A percentile compares a stretch with the other conserved stretches of the same genome.
phyloP scores from a whole-genome alignment of 2,888 invertebrate species.

The Pelosia muscerda region DNA sequence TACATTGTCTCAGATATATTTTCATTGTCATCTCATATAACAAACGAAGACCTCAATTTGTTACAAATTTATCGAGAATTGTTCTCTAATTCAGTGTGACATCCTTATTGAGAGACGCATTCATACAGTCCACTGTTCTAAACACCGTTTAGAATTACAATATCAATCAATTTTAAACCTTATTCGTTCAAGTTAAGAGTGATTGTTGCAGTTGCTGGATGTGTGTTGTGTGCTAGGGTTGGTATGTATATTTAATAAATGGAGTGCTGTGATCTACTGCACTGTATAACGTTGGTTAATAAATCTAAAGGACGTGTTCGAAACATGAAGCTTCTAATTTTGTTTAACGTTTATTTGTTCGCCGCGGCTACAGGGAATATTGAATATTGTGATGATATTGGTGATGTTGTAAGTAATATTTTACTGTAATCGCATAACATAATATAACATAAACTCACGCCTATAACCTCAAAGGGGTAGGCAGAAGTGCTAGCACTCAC shows the following conservation, averaged over 20 bases:
- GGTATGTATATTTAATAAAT: constrained; percentile 45
- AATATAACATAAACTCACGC: no score
- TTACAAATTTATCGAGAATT: constrained; percentile 52
- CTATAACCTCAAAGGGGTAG: no score
- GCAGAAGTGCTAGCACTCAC: no score
- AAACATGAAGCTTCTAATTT: constrained; percentile 28
- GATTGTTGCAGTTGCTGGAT: background rate
- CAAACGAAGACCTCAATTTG: constrained; percentile 46
- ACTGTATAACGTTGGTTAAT: constrained; percentile 35
- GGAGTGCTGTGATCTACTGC: constrained; percentile 28
- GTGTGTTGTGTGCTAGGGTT: constrained; percentile 29
- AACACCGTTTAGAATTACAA: constrained; percentile 15
- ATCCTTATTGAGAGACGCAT: constrained; percentile 44
- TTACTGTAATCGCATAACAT: no score
- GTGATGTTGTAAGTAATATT: constrained; percentile 23
- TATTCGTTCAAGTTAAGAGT: constrained; percentile 8
- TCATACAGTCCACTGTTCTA: constrained; percentile 13
- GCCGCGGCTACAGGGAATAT: constrained; percentile 24
- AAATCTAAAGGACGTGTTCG: constrained; percentile 49
- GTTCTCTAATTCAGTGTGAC: constrained; percentile 52
- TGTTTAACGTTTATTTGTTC: constrained; percentile 41
- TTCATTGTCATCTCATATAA: constrained; percentile 37
- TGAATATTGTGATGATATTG: constrained; percentile 39
- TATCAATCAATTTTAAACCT: constrained; percentile 19
- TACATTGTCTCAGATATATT: constrained; percentile 19